Base-by-base conservation (phyloP, 1,140 invertebrate genomes). In the Himalopsyche phryganea region DNA sequence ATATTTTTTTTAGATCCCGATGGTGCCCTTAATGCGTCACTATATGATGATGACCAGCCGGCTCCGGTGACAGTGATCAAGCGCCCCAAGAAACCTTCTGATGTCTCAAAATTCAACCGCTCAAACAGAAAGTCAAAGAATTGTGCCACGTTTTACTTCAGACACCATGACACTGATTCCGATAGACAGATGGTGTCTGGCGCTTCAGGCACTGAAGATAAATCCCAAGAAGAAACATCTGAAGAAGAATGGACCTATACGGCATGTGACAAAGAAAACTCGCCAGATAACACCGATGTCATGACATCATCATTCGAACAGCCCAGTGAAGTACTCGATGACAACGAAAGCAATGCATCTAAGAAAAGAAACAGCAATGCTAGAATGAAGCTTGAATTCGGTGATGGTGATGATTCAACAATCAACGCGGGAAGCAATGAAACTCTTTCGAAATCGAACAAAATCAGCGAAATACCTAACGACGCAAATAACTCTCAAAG, bases 111-210 rank as follows among this genome's bases (percentile, higher is more conserved):
- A 66, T 83, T 83, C 63, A 82, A 81, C 67, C 75, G 85, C 35
- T 86, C 86, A 1, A 85, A 89, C 71, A 76, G 88, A 58, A 88
- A 86, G 68, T 88, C 86, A 10, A 88, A 87, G 66, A 90, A 92
- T 68, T 85, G 83, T 66, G 90, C 84, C 55, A 89, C 85, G 48
- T 91, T 88, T 69, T 91, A 92, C 71, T 91, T 89, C 71, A 88
- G 85, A 71, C 90, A 92, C 70, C 78, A 83, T 67, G 90, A 93
- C 67, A 92, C 89, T 1, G 89, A 92, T 71, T 89, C 88, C 0
- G 89, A 91, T 54, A 73, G 68, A 60, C 71, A 76, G 56, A 45
- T 60, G 65, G 23, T 65, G 67, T 50, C 65, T 65, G 35, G 65
- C 65, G 66, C 77, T 70, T 68, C 76, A 47, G 66, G 76, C 68